Conservation (phyloP, 2,888 invertebrate genomes). For the Chalcosyrphus nemorum region DNA sequence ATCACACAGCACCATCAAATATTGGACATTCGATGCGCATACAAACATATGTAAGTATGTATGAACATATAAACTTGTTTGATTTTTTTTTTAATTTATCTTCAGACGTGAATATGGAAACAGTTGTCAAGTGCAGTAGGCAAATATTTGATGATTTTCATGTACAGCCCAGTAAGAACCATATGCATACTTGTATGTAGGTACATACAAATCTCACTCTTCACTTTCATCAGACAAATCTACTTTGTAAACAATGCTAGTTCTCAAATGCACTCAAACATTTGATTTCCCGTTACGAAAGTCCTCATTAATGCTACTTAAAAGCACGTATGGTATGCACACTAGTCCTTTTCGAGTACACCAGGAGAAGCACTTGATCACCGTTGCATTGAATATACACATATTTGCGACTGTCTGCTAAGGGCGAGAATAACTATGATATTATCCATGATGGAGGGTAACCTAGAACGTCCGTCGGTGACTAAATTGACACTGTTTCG, state of each 20-base stretch:
- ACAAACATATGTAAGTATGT: too few relatives aligned
- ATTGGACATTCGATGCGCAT: too few relatives aligned
- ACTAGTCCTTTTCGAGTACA: conserved; percentile 50
- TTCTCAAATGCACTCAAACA: conserved; percentile 37
- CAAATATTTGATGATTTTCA: neutral
- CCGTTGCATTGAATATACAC: conserved; percentile 33
- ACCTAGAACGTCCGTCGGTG: conserved; percentile 31
- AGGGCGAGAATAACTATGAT: conserved; percentile 29
- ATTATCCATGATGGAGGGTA: conserved; percentile 24
- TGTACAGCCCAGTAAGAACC: too few relatives aligned
- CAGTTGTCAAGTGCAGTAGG: conserved; percentile 44
- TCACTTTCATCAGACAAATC: conserved; percentile 44
- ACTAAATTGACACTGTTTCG: conserved; percentile 45
- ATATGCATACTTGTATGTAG: too few relatives aligned
- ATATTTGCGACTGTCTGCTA: conserved; percentile 27
- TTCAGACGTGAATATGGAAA: conserved; percentile 1
- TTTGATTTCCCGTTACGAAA: conserved; percentile 41
- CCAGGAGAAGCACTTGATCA: conserved; percentile 47
- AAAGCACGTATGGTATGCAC: conserved; percentile 44
- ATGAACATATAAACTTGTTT: too few relatives aligned
- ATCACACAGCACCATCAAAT: too few relatives aligned
- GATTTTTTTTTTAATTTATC: neutral
- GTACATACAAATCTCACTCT: conserved; percentile 15
- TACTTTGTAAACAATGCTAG: conserved; percentile 54
- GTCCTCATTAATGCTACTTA: conserved; percentile 59